These are phyloP conservation scores for Auanema freiburgensis DNA, from an alignment of 2,888 invertebrate species.

Conservation along the genomic window DNA sequence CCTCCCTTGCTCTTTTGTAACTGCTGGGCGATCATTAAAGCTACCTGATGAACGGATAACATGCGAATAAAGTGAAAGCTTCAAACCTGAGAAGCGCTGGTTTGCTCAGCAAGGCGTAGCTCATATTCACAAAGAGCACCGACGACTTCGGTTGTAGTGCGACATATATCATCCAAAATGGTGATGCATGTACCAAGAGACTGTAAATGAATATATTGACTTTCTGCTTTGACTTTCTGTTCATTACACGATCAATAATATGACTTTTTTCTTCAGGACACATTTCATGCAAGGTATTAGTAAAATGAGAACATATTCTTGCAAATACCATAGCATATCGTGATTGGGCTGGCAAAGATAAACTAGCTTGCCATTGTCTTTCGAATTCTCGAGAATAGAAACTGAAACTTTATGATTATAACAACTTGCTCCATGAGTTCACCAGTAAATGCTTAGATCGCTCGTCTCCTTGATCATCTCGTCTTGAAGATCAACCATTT, in stretches of 20 bases:
- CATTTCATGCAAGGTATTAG: conserved; percentile 93
- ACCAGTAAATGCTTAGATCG: conserved; percentile 93
- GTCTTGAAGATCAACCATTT: conserved; percentile 95
- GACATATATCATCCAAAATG: conserved; percentile 97
- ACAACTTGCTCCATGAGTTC: no score
- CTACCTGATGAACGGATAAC: conserved; percentile 19
- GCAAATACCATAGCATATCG: conserved; percentile 97
- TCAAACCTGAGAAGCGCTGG: conserved; percentile 42
- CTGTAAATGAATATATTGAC: conserved; percentile 20
- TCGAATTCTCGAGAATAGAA: conserved; percentile 58
- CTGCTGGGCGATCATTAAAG: conserved; percentile 31
- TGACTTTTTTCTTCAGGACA: conserved; percentile 84
- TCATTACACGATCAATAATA: conserved; percentile 45
- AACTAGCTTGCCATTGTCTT: conserved; percentile 93
- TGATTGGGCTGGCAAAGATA: conserved; percentile 92
- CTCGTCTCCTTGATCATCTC: conserved; percentile 95
- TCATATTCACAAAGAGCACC: conserved; percentile 98
- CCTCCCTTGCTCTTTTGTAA: conserved; percentile 22
- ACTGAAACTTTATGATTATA: conserved; percentile 71
- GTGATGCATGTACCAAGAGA: conserved; percentile 88
- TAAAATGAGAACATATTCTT: conserved; percentile 94
- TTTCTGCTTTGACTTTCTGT: no score
- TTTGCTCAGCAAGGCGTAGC: conserved; percentile 89
- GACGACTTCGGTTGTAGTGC: conserved; percentile 96
- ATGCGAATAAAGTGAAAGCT: no score